Base-by-base conservation (phyloP, 2,797 vertebrate species). In the Enteromius unitaeniatus region DNA sequence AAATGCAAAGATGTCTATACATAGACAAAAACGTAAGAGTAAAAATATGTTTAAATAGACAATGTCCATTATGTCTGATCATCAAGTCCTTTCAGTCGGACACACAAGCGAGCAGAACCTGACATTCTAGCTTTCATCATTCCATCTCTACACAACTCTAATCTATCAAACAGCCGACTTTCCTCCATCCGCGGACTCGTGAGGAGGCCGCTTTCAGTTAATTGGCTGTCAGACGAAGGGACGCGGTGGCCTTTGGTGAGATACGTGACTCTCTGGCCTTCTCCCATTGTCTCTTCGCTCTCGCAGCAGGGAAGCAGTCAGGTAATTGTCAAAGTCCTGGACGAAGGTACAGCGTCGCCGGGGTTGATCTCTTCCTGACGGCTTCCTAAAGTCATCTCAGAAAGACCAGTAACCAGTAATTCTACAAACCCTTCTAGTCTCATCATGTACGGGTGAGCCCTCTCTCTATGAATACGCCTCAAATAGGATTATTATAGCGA, bases 171-270 rank as follows among this genome's bases (percentile, higher is more conserved):
- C 2, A 1, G 0, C 28, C 13, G 28, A 19, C 42, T 53, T 76
- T 75, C 51, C 55, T 76, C 31, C 34, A 45, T 70, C 34, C 15
- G 34, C 34, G 75, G 58, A n/a, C 78, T 60, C 17, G 21, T 73
- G 82, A 53, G 49, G 62, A 75, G 40, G 74, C 62, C 70, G 26
- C 74, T 75, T 45, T 74, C 45, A 77, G 83, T 75, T 87, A 86
- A 87, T 81, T 87, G 84, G 79, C 77, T 88, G 81, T 87, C 80
- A 77, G 83, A n/a, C 21, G 65, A 65, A 72, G n/a, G 68, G 70
- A 65, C 8, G 15, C 31, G 53, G 74, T 53, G 79, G 73, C 21
- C 47, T 82, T 86, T 70, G 67, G 26, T 37, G 13, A 51, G 51
- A 45, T 21, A 10, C 64, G n/a, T 42, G 17, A 69, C 42, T 85